phyloP scores from a whole-genome alignment of 1,140 invertebrate species.

The Micrasema longulum region DNA sequence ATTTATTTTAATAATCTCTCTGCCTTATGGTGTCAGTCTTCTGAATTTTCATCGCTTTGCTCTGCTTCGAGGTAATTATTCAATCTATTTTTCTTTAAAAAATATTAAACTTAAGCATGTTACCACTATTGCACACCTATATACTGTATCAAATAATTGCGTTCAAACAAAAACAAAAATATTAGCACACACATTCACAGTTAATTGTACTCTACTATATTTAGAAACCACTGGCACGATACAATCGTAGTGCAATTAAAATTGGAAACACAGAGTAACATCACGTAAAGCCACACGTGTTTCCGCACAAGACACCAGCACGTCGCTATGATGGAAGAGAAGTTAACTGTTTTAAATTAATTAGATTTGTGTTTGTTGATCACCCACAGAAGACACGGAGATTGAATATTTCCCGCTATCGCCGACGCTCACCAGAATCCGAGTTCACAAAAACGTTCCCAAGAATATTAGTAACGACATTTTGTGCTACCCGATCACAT shows the following conservation, averaged over 20 bases:
- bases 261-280: not conserved
- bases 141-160: slow-evolving; percentile 10
- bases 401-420: slow-evolving; percentile 87
- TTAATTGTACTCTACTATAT: not conserved
- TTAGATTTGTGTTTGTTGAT: slow-evolving; percentile 28
- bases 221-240: slow-evolving; percentile 1
- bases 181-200: slow-evolving; percentile 27
- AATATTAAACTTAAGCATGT: too few species aligned
- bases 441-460: slow-evolving; percentile 75
- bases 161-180: not conserved
- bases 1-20: slow-evolving; percentile 4
- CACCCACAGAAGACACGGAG: slow-evolving; percentile 76
- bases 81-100: slow-evolving; percentile 7
- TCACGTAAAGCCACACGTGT: slow-evolving; percentile 21
- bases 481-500: slow-evolving; percentile 71
- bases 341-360: slow-evolving; percentile 4
- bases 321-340: not conserved
- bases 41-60: slow-evolving; percentile 19
- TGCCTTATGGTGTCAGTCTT: slow-evolving; percentile 24
- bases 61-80: slow-evolving; percentile 16
- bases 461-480: slow-evolving; percentile 62
- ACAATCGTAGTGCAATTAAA: not conserved
- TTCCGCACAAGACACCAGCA: slow-evolving; percentile 23
- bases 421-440: slow-evolving; percentile 81
- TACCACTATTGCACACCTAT: not conserved